Base-by-base conservation (phyloP, 2,797 vertebrate species). In the Peromyscus aztecus region DNA sequence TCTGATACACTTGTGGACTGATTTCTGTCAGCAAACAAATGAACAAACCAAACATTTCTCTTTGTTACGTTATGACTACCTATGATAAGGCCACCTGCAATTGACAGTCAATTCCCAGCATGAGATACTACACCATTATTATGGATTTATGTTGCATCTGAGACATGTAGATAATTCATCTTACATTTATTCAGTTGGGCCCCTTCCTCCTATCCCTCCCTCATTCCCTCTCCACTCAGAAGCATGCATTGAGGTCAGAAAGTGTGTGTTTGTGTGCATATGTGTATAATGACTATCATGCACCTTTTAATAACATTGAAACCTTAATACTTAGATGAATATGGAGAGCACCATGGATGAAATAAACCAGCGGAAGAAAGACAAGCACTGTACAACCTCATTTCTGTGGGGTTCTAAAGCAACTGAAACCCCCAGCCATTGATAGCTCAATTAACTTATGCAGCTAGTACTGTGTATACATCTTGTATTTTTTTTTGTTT, bases 261-360 rank as follows among this genome's bases (percentile, higher is more conserved):
- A 65, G 2, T 31, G 4, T 77, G 3, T 37, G 0, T 37, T 61
- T 37, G 6, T 46, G 4, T 37, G 8, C 17, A 7, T 19, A 5
- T 52, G 43, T 65, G 8, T 2, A 52, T 43, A 24, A 49, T 9
- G 6, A 16, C 61, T 0, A 67, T 14, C 23, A 34, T 13, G 65
- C 16, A 34, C 1, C 23, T 40, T 29, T 29, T 71, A 37, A 55
- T 37, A n/a, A 29, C 0, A 71, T 24, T n/a, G 8, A 55, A 27
- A 55, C 49, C 8, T 87, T 55, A 9, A 5, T 43, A 29, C 23
- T 29, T 73, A n/a, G 3, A 75, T 34, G 10, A 73, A 57, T 37
- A 21, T 77, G 46, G 34, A 81, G 23, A 43, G 40, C 1, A 10
- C 34, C 19, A 8, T 49, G 6, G 29, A 0, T 40, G 11, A 29